phyloP scores from a whole-genome alignment of 37 sponge, comb jelly and placozoan genomes.

The Ianthella basta region DNA sequence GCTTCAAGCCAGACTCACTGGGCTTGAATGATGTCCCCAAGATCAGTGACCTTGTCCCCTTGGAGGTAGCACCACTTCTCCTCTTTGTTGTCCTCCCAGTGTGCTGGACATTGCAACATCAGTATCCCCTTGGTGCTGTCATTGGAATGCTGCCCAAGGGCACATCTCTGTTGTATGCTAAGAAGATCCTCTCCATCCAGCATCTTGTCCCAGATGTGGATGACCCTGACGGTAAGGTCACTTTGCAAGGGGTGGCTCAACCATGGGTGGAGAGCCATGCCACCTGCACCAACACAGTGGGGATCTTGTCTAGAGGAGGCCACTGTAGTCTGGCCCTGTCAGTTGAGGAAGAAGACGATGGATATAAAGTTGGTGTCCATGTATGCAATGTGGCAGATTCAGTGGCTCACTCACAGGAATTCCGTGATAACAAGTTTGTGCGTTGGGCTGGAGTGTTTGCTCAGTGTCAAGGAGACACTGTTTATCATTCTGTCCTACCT shows the following conservation, averaged over 20 bases:
- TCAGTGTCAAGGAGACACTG: background rate
- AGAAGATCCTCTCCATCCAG: conserved; percentile 27
- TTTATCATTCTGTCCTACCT: conserved; percentile 22
- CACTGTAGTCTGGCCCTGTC: background rate
- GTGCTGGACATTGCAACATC: conserved; percentile 44
- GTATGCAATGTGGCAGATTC: background rate
- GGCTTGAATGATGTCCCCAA: conserved; percentile 41
- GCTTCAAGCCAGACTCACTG: conserved; percentile 34
- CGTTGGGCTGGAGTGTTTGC: background rate
- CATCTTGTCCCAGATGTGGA: background rate
- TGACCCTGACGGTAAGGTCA: background rate
- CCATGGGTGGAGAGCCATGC: background rate
- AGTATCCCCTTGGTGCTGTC: conserved; percentile 55
- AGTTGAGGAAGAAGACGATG: background rate
- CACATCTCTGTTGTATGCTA: conserved; percentile 33
- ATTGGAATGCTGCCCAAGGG: conserved; percentile 51
- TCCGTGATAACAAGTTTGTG: background rate
- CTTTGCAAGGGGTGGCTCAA: background rate
- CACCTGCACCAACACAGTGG: background rate
- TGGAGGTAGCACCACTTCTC: conserved; percentile 41
- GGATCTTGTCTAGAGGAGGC: background rate
- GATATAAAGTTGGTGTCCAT: background rate
- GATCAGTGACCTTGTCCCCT: conserved; percentile 57
- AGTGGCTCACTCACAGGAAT: background rate
- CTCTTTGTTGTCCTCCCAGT: conserved; percentile 58